Evolutionary conservation across 1,140 invertebrate genomes (phyloP), one percentile per base, ranked within the genome.

Genomic region (Apis cerana): DNA sequence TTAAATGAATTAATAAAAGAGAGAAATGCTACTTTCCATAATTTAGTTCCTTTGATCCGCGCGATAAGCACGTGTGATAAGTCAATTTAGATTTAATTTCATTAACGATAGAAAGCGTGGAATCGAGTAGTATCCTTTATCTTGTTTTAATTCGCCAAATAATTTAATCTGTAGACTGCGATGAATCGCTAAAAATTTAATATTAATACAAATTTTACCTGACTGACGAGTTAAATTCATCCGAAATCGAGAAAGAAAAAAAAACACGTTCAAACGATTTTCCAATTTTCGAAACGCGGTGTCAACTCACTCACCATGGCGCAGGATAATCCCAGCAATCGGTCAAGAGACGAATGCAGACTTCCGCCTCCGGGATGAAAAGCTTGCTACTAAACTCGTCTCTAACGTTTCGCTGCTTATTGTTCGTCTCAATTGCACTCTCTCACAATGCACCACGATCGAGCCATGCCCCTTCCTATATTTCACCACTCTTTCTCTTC

Each of bases 361-460:
- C 50, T 71, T 71, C 69, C 71, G 54, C 27, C 56, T 59, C 56
- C 56, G 48, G 43, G 23, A 65, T n/a, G 23, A 21, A 21, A 86
- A 68, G 62, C 62, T 64, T 71, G 56, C 62, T 43, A 13, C 23
- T 74, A 59, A 61, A 50, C 43, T 64, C 77, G 62, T 19, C 11
- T 75, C 11, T 75, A 52, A 43, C 77, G 76, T 71, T 85, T 80
- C 81, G 76, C 74, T 76, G 52, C 33, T 71, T 87, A 86, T 77
- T 77, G 76, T 84, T 64, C 85, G 72, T 64, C 75, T 68, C 33
- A 61, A 59, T 86, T 89, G 85, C 90, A 93, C 86, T 86, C 82
- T 82, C 58, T 87, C 86, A 87, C 91, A 91, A 90, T 59, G 87
- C 91, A 91, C 89, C 90, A 92, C 91, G 85, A 87, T 88, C 76